Evolutionary conservation across 2,113 vertebrate genomes (phyloP), one percentile per base, ranked within the genome.

Genomic region (Copsychus sechellarum): DNA sequence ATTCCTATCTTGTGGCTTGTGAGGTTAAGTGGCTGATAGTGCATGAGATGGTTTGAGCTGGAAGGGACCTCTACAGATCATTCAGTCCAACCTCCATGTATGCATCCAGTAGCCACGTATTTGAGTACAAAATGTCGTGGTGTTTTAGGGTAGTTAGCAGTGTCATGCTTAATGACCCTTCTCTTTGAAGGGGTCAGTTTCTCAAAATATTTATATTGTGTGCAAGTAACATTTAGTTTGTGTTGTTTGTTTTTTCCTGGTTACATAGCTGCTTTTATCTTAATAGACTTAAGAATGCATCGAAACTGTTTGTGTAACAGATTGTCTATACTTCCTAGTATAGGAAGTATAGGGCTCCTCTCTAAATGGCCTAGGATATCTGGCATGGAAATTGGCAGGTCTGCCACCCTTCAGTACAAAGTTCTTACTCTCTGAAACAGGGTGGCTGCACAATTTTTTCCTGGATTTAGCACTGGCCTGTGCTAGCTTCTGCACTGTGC

Each of bases 21-120:
- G 76, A 86, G 43, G 25, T 76, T 34, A 60, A 65, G 10, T 74
- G 25, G 16, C 22, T 62, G 57, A 28, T 45, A 21, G 0, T 64
- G 29, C 15, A 22, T 65, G n/a, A 70, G 79, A 40, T 62, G 19
- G 15, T 53, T 78, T 86, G 31, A 12, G 16, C n/a, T 80, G 57
- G n/a, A 88, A 48, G 31, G 21, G 12, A 40, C n/a, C 22, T 71
- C n/a, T 71, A 19, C 31, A 48, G 66, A 24, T 71, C 31, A 14
- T 29, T 7, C 65, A 50, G 57, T 58, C 20, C 43, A 54, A 14
- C 8, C 6, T 4, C 12, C 9, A 13, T 11, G 8, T 14, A 9
- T 0, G 0, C 8, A n/a, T 89, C 29, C 28, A 56, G 11, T 17
- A 65, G 38, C 20, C 12, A 17, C 21, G 21, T 82, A 20, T 28